These are phyloP conservation scores for Trididemnum clinides DNA, from an alignment of 23 tunicate genomes.

Conservation along the genomic window DNA sequence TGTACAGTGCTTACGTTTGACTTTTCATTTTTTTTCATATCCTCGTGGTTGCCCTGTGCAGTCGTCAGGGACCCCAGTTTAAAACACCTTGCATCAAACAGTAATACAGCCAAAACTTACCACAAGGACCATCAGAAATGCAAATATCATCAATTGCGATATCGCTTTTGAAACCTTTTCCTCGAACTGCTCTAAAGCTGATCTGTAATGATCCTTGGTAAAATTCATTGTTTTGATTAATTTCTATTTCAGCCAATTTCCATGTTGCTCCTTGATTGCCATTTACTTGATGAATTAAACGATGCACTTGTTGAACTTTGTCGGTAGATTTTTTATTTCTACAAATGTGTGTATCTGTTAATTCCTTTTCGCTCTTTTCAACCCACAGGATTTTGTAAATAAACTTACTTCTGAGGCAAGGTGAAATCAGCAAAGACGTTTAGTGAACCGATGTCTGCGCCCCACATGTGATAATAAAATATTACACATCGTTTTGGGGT, in stretches of 20 bases:
- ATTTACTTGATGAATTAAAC: neutral
- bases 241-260: conserved; percentile 45
- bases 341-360: neutral
- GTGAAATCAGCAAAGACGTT: conserved; percentile 50
- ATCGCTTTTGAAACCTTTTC: conserved; percentile 56
- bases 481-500: conserved; percentile 55
- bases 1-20: no score
- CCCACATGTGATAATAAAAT: conserved; percentile 93
- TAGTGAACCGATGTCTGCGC: conserved; percentile 64
- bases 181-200: conserved; percentile 57
- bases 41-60: no score
- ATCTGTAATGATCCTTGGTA: conserved; percentile 47
- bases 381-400: no score
- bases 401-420: neutral
- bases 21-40: no score
- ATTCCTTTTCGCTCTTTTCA: neutral
- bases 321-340: conserved; percentile 5
- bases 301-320: no score
- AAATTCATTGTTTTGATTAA: conserved; percentile 22
- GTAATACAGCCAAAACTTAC: no score
- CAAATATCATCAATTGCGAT: conserved; percentile 88
- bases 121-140: conserved; percentile 82
- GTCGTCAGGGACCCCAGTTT: no score
- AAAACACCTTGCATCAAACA: no score
- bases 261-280: conserved; percentile 55